phyloP scores from a whole-genome alignment of 2,888 invertebrate species.

The Plemyria rubiginata region DNA sequence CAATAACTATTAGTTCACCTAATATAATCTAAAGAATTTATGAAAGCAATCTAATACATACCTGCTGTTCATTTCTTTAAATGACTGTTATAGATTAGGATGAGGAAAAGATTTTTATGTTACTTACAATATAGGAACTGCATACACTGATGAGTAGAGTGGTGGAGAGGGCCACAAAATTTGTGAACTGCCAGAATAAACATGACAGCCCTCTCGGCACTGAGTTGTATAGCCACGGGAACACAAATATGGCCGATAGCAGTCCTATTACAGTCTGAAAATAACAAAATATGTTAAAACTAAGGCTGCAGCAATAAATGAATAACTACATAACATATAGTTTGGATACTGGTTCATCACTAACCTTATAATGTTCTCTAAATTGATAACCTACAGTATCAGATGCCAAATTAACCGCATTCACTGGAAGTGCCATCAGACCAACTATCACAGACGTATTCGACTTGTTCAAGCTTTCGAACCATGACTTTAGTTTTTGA shows the following conservation, averaged over 20 bases:
- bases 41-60: too few species aligned
- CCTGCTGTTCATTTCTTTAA: too few species aligned
- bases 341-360: slow-evolving; percentile 14
- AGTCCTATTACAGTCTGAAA: slow-evolving; percentile 76
- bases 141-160: slow-evolving; percentile 80
- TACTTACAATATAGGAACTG: slow-evolving; percentile 83
- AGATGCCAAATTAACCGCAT: slow-evolving; percentile 90
- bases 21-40: too few species aligned
- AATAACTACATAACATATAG: too few species aligned
- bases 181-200: slow-evolving; percentile 83
- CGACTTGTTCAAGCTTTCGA: slow-evolving; percentile 87
- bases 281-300: slow-evolving; percentile 1
- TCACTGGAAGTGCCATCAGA: slow-evolving; percentile 88
- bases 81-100: too few species aligned
- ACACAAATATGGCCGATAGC: slow-evolving; percentile 72
- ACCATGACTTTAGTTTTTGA: slow-evolving; percentile 91
- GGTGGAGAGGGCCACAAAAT: slow-evolving; percentile 75
- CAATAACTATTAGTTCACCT: too few species aligned
- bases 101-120: too few species aligned
- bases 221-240: slow-evolving; percentile 88
- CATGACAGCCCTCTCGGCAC: slow-evolving; percentile 87
- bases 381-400: slow-evolving; percentile 90
- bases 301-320: too few species aligned
- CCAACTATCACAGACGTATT: slow-evolving; percentile 87
- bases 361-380: slow-evolving; percentile 85